phyloP scores from a whole-genome alignment of 2,797 vertebrate genomes.

The Alcedo quadribrachys region DNA sequence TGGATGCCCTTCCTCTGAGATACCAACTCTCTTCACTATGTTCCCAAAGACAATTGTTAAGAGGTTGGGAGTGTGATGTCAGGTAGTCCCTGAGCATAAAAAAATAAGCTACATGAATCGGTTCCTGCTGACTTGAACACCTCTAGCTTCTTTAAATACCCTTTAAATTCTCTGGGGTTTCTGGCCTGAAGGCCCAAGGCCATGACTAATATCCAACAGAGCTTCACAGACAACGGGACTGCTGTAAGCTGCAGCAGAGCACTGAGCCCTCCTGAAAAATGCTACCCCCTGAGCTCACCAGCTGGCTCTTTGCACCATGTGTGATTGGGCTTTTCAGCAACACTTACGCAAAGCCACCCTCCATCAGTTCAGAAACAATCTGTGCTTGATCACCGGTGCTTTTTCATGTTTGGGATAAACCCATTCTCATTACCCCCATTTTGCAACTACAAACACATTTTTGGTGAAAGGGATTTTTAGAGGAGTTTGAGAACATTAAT shows the following conservation, averaged over 20 bases:
- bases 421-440: background rate
- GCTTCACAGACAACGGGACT: background rate
- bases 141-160: background rate
- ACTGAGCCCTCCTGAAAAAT: background rate
- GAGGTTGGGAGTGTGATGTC: background rate
- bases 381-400: background rate
- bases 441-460: background rate
- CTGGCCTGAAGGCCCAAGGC: background rate
- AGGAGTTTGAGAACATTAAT: background rate
- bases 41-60: background rate
- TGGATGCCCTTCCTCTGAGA: background rate
- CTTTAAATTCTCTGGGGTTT: accelerated
- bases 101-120: background rate
- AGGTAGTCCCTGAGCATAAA: background rate
- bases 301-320: background rate
- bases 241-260: background rate
- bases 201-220: background rate
- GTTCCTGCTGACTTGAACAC: background rate
- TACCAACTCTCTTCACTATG: too few relatives aligned
- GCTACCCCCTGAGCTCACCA: background rate
- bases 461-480: background rate
- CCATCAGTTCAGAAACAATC: conserved; percentile 18
- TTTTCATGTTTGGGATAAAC: conserved; percentile 3
- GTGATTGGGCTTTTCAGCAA: background rate
- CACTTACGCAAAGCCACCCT: background rate